phyloP scores from a whole-genome alignment of 2,888 invertebrate species.

The Brenthis ino region DNA sequence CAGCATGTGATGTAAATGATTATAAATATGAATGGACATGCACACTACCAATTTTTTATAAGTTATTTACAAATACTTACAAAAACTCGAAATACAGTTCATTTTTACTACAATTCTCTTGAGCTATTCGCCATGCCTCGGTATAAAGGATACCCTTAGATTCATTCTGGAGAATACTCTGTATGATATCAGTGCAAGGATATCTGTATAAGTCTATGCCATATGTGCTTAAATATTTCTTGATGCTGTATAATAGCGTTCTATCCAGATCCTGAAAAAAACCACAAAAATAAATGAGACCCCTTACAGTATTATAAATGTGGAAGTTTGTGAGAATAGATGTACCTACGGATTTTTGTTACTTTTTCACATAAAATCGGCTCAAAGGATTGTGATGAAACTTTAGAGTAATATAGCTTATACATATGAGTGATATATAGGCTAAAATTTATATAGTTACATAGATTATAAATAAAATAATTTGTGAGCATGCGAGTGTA shows the following conservation, averaged over 20 bases:
- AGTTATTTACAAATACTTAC: conserved; percentile 57
- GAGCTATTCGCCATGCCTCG: conserved; percentile 79
- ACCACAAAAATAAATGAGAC: not conserved
- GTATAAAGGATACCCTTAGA: conserved; percentile 81
- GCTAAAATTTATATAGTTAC: too few relatives aligned
- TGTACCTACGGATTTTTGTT: too few relatives aligned
- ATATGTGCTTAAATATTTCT: conserved; percentile 83
- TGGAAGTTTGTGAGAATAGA: too few relatives aligned
- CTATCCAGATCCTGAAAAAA: conserved; percentile 66
- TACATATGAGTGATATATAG: too few relatives aligned
- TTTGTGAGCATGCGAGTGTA: too few relatives aligned
- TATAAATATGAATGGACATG: too few relatives aligned
- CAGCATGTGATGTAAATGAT: too few relatives aligned
- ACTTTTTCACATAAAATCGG: too few relatives aligned
- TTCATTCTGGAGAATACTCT: conserved; percentile 86
- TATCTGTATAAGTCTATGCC: conserved; percentile 84
- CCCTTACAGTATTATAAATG: not conserved
- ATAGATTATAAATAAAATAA: too few relatives aligned
- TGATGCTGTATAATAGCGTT: conserved; percentile 77
- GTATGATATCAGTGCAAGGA: conserved; percentile 85
- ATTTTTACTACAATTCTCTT: conserved; percentile 64
- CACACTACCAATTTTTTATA: too few relatives aligned
- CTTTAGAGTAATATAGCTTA: too few relatives aligned
- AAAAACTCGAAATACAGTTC: conserved; percentile 85
- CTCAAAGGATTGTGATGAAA: too few relatives aligned